Conservation (phyloP, 2,888 invertebrate species). For the Drosophila pegasa region DNA sequence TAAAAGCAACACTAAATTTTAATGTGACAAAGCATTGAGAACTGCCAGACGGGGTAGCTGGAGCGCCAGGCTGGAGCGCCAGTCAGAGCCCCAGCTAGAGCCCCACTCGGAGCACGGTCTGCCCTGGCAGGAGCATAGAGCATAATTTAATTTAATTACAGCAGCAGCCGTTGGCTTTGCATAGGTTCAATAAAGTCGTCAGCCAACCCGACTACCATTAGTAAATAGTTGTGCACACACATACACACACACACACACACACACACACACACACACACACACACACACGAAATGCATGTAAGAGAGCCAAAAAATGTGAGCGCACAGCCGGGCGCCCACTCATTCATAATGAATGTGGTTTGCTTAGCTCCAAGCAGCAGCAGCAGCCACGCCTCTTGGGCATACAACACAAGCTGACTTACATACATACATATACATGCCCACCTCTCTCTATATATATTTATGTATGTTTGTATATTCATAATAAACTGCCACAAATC, state of each 20-base stretch:
- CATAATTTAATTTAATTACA: slow-evolving; percentile 75
- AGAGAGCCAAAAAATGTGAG: slow-evolving; percentile 24
- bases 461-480: slow-evolving; percentile 29
- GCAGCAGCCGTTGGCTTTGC: slow-evolving; percentile 61
- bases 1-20: slow-evolving; percentile 73
- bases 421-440: not conserved
- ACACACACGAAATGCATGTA: slow-evolving; percentile 47
- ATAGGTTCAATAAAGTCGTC: slow-evolving; percentile 66
- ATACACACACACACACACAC: too few species aligned
- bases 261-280: too few species aligned
- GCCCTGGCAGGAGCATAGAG: slow-evolving; percentile 27
- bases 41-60: slow-evolving; percentile 30
- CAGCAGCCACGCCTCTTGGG: slow-evolving; percentile 36
- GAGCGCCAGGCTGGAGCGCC: not conserved
- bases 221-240: slow-evolving; percentile 43
- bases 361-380: slow-evolving; percentile 26
- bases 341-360: slow-evolving; percentile 56
- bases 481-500: slow-evolving; percentile 68
- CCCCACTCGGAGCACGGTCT: not conserved
- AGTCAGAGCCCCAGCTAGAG: not conserved
- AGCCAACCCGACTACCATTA: slow-evolving; percentile 10
- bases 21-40: slow-evolving; percentile 63
- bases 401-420: slow-evolving; percentile 10
- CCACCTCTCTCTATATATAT: not conserved
- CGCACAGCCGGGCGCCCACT: slow-evolving; percentile 22